Evolutionary conservation across 2,888 invertebrate species (phyloP).

Genomic region (Brenthis ino): DNA sequence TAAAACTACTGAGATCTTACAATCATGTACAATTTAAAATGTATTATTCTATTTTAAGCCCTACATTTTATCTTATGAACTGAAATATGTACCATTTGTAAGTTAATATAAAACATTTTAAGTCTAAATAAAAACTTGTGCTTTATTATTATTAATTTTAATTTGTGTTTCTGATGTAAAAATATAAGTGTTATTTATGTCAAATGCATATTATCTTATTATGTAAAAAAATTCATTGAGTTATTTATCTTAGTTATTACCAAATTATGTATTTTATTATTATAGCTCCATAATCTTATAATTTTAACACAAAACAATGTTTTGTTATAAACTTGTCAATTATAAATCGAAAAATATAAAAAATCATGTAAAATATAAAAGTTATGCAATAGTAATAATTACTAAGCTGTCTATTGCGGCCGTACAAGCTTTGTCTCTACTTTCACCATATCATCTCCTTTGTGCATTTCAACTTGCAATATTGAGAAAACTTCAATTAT

Average conservation of each 20-base stretch:
- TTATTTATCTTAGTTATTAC: no score
- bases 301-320: no score
- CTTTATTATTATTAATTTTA: constrained; percentile 1
- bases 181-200: no score
- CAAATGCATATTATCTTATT: no score
- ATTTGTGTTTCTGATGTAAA: no score
- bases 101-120: constrained; percentile 8
- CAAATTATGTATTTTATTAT: no score
- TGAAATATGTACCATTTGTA: background rate
- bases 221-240: no score
- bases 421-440: constrained; percentile 71
- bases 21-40: background rate
- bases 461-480: constrained; percentile 64
- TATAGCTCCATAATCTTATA: no score
- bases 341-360: background rate
- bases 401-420: constrained; percentile 44
- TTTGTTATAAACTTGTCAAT: background rate
- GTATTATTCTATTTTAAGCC: background rate
- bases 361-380: constrained; percentile 8
- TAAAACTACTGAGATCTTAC: constrained; percentile 3
- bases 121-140: constrained; percentile 18
- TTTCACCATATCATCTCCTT: constrained; percentile 69
- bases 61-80: background rate
- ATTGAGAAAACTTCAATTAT: constrained; percentile 71
- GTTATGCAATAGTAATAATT: constrained; percentile 11